Base-by-base conservation (phyloP, 2,888 invertebrate genomes). In the Punctoribates punctum region DNA sequence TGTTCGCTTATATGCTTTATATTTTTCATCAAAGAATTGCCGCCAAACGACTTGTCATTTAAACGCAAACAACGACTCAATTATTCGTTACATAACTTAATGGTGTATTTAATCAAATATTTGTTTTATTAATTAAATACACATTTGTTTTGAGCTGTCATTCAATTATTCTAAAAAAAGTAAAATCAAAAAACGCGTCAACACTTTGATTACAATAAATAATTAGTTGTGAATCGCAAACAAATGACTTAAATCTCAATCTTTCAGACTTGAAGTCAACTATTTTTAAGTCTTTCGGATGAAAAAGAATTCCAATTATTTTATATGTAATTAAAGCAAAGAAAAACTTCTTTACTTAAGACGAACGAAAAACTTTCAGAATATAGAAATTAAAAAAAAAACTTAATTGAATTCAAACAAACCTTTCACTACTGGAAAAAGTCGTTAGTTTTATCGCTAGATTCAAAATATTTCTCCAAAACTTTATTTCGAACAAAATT, bases 1-100 rank as follows among this genome's bases (percentile, higher is more conserved):
- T 23, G 62, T 34, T 65, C 62, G 48, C n/a, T 17, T 17, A 46
- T 46, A 15, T 46, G n/a, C 51, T n/a, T 57, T 48, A 48, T 48
- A 48, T 48, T 57, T 23, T 57, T 9, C 34, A 25, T 62, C 62
- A 29, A 70, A 42, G 70, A 70, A 34, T 70, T 46, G 70, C 70
- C 70, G 70, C 29, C 62, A 34, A 65, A 42, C 20, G 70, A 34
- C 25, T 46, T 70, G 70, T 70, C 70, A 70, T 38, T 46, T 20
- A 42, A 42, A 70, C 25, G 17, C 70, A 70, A 70, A 70, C 70
- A 70, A 70, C 62, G 70, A 70, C 70, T 70, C 70, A 70, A 70
- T 70, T 70, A 70, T 46, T 70, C 42, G 70, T 70, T 70, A 70
- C 42, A 70, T 70, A 70, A 70, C 70, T 70, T 70, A 70, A 46